phyloP scores from a whole-genome alignment of 2,888 invertebrate genomes.

The Strigamia crassipes region DNA sequence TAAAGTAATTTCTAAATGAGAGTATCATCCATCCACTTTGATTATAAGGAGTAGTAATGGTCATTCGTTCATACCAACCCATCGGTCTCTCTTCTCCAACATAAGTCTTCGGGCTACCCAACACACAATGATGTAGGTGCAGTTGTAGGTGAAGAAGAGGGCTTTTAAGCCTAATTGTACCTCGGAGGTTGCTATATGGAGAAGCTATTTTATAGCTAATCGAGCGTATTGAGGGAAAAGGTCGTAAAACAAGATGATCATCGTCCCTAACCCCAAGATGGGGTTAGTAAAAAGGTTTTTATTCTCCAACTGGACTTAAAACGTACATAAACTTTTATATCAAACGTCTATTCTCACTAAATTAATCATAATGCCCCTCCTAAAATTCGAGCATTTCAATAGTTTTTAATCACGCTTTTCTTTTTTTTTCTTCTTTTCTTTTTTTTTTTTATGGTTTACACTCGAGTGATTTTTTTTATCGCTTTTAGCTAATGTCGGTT shows the following conservation, averaged over 20 bases:
- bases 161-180: slow-evolving; percentile 32
- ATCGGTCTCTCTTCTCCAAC: background rate
- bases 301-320: slow-evolving; percentile 24
- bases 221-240: slow-evolving; percentile 30
- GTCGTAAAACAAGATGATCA: slow-evolving; percentile 31
- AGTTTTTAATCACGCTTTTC: background rate
- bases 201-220: slow-evolving; percentile 25
- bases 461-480: background rate
- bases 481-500: background rate
- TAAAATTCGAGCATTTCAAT: background rate
- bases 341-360: background rate
- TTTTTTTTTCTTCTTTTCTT: too few relatives aligned
- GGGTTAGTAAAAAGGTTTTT: slow-evolving; percentile 2
- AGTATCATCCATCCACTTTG: background rate
- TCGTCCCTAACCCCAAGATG: slow-evolving; percentile 33
- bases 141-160: slow-evolving; percentile 27
- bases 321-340: slow-evolving; percentile 22
- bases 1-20: slow-evolving; percentile 33
- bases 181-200: background rate
- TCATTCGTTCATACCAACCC: background rate
- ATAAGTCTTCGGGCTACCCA: background rate
- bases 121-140: slow-evolving; percentile 18
- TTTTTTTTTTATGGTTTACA: background rate
- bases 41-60: background rate
- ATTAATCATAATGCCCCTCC: background rate